Evolutionary conservation across 2,888 invertebrate genomes (phyloP).

Genomic region (Dryococelus australis): DNA sequence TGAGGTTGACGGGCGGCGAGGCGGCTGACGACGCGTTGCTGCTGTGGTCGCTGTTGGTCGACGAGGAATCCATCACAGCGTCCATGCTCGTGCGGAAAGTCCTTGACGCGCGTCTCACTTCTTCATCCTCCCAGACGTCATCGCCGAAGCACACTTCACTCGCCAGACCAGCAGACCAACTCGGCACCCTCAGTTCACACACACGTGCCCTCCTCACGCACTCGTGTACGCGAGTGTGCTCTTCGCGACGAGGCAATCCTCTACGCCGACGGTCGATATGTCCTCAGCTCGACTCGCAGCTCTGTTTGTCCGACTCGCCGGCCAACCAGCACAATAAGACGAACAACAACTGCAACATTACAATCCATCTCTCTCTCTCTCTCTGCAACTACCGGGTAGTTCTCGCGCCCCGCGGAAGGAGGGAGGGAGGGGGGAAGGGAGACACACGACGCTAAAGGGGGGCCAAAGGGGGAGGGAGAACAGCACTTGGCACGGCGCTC

Average conservation of each 20-base stretch:
- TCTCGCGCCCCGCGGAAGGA: not conserved
- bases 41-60: constrained; percentile 65
- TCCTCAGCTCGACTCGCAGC: not conserved
- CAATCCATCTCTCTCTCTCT: constrained; percentile 4
- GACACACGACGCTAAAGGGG: constrained; percentile 13
- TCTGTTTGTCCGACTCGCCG: not conserved
- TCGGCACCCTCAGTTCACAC: too few relatives aligned
- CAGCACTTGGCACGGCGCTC: constrained; percentile 12
- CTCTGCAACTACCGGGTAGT: constrained; percentile 20
- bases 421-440: constrained; percentile 11
- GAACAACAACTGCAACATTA: constrained; percentile 16
- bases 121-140: constrained; percentile 42
- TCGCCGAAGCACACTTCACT: constrained; percentile 39
- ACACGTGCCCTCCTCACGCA: too few relatives aligned
- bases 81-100: constrained; percentile 59
- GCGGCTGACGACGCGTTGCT: constrained; percentile 62
- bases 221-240: too few relatives aligned
- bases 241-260: not conserved
- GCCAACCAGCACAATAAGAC: constrained; percentile 38
- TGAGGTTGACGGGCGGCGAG: constrained; percentile 58
- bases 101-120: constrained; percentile 40
- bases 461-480: constrained; percentile 25
- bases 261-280: constrained; percentile 19
- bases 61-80: constrained; percentile 65
- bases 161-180: constrained; percentile 1